These are phyloP conservation scores for Nemapogon koenigi DNA, from an alignment of 2,888 invertebrate species.

Conservation along the genomic window DNA sequence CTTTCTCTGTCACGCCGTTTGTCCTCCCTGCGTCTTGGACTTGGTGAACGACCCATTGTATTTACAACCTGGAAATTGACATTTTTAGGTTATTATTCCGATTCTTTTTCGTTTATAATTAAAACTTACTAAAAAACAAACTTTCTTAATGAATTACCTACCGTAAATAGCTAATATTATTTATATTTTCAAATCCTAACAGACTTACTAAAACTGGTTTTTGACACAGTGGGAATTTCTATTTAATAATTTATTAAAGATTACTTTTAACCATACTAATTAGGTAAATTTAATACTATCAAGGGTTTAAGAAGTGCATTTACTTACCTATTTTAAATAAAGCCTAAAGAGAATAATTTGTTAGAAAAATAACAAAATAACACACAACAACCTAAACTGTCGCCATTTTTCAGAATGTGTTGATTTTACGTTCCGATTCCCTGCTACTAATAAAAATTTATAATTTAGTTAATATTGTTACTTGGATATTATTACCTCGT, in stretches of 20 bases:
- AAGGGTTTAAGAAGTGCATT: too few species aligned
- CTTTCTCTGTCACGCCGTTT: slow-evolving; percentile 30
- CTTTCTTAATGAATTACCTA: background rate
- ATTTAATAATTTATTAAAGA: too few species aligned
- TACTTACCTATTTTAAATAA: slow-evolving; percentile 46
- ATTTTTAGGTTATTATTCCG: slow-evolving; percentile 20
- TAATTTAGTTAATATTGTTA: too few species aligned
- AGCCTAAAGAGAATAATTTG: slow-evolving; percentile 42
- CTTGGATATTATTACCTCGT: too few species aligned
- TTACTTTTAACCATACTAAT: too few species aligned
- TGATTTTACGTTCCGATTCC: slow-evolving; percentile 12
- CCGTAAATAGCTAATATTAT: too few species aligned
- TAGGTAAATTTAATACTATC: too few species aligned
- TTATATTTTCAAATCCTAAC: too few species aligned
- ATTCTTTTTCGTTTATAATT: too few species aligned
- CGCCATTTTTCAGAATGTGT: slow-evolving; percentile 41
- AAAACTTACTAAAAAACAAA: background rate
- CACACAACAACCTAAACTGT: slow-evolving; percentile 43
- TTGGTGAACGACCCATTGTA: slow-evolving; percentile 57
- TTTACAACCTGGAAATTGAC: slow-evolving; percentile 10
- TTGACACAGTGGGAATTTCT: too few species aligned
- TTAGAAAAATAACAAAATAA: slow-evolving; percentile 39
- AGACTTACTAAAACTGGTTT: too few species aligned
- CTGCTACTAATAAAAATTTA: too few species aligned
- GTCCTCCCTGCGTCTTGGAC: slow-evolving; percentile 33